These are phyloP conservation scores for Carcina quercana DNA, from an alignment of 2,888 invertebrate species.

Conservation along the genomic window DNA sequence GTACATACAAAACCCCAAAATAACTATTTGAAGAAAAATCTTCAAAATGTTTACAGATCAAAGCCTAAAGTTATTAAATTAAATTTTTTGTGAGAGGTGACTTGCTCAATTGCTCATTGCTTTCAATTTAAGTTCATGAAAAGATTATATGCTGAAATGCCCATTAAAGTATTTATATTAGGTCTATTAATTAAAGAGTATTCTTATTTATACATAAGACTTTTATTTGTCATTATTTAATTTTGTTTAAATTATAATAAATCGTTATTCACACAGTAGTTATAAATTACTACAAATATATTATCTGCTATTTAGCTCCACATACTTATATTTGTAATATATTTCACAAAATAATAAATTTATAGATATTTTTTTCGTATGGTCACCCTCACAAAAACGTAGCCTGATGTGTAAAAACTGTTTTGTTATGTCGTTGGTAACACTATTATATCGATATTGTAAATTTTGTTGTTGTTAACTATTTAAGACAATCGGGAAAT, in stretches of 20 bases:
- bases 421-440: constrained; percentile 61
- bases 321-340: constrained; percentile 1
- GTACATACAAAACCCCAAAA: neutral
- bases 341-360: too few species aligned
- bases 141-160: too few species aligned
- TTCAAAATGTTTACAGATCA: constrained; percentile 34
- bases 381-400: constrained; percentile 49
- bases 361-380: constrained; percentile 10
- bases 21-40: neutral
- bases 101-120: too few species aligned
- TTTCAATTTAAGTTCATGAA: too few species aligned
- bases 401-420: constrained; percentile 41
- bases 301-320: too few species aligned
- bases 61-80: constrained; percentile 19
- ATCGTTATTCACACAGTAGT: too few species aligned
- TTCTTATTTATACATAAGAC: too few species aligned
- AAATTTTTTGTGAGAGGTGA: constrained; percentile 40
- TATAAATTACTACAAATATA: too few species aligned
- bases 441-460: constrained; percentile 47
- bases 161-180: too few species aligned
- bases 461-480: constrained; percentile 70
- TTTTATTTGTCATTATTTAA: too few species aligned
- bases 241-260: too few species aligned
- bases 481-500: constrained; percentile 61
- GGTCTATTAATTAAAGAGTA: too few species aligned